phyloP scores from a whole-genome alignment of 2,888 invertebrate species.

The Drosophila multiciliata region DNA sequence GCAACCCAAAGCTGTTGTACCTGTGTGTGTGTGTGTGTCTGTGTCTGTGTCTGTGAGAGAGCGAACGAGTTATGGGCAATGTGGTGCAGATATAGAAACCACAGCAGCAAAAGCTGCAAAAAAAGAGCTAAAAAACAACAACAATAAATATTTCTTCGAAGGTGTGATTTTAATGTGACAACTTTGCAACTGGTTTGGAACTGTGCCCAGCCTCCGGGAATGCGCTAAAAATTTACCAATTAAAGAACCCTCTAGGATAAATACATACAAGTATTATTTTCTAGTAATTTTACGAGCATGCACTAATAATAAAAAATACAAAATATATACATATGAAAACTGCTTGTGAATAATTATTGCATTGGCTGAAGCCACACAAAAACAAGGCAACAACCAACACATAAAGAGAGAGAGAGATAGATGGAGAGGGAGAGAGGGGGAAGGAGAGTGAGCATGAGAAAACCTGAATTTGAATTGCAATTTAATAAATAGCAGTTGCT shows the following conservation, averaged over 20 bases:
- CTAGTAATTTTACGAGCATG: slow-evolving; percentile 46
- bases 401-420: slow-evolving; percentile 4
- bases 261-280: slow-evolving; percentile 51
- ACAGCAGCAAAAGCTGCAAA: slow-evolving; percentile 40
- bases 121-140: slow-evolving; percentile 29
- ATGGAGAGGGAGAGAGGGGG: background rate
- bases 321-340: background rate
- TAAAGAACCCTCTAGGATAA: slow-evolving; percentile 48
- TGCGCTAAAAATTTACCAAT: slow-evolving; percentile 51
- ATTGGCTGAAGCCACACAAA: slow-evolving; percentile 63
- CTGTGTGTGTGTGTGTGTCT: slow-evolving; percentile 25
- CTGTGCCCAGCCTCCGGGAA: slow-evolving; percentile 21
- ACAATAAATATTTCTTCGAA: slow-evolving; percentile 73
- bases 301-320: slow-evolving; percentile 40
- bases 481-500: slow-evolving; percentile 70
- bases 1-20: slow-evolving; percentile 65
- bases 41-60: slow-evolving; percentile 43
- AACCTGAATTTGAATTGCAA: slow-evolving; percentile 71
- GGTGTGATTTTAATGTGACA: slow-evolving; percentile 82
- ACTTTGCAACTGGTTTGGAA: slow-evolving; percentile 75
- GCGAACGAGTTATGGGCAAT: slow-evolving; percentile 72
- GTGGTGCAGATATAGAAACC: slow-evolving; percentile 65
- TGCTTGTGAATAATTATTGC: slow-evolving; percentile 25
- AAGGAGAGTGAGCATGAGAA: slow-evolving; percentile 20
- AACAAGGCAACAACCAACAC: slow-evolving; percentile 17